These are phyloP conservation scores for Nasonovia ribisnigri DNA, from an alignment of 2,888 invertebrate genomes.

Conservation along the genomic window DNA sequence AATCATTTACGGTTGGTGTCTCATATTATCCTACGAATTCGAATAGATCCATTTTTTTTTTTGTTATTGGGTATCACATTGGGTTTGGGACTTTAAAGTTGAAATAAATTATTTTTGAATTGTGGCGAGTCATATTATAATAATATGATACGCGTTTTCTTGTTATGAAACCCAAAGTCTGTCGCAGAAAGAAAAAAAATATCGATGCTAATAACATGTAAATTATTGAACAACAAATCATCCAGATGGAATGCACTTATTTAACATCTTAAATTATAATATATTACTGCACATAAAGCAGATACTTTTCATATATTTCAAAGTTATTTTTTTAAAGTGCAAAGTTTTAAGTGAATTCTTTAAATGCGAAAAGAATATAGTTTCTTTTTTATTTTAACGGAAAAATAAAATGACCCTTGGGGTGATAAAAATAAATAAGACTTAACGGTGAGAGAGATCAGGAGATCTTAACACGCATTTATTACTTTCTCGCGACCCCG, in stretches of 20 bases:
- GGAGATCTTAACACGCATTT: slow-evolving; percentile 42
- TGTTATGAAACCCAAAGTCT: neutral
- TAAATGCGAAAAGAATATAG: neutral
- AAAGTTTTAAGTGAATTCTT: slow-evolving; percentile 50
- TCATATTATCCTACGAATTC: neutral
- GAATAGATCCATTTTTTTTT: neutral
- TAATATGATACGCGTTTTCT: neutral
- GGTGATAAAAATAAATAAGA: slow-evolving; percentile 40
- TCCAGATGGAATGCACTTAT: neutral
- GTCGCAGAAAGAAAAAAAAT: neutral
- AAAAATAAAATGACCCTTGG: slow-evolving; percentile 32
- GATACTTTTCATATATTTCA: slow-evolving; percentile 27
- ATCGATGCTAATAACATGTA: neutral
- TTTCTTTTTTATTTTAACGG: slow-evolving; percentile 21
- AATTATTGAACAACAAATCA: neutral
- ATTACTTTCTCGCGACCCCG: neutral
- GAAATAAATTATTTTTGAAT: neutral
- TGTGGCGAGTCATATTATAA: neutral
- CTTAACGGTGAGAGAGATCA: neutral
- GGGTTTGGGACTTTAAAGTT: neutral
- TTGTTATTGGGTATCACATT: neutral
- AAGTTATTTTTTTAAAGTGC: neutral
- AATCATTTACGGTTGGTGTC: neutral
- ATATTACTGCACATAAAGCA: neutral
- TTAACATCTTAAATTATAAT: slow-evolving; percentile 9